Percentiles rank a stretch among this genome's conserved stretches.
Evolutionary conservation across 2,113 vertebrate genomes (phyloP).

Genomic region (Galemys pyrenaicus): DNA sequence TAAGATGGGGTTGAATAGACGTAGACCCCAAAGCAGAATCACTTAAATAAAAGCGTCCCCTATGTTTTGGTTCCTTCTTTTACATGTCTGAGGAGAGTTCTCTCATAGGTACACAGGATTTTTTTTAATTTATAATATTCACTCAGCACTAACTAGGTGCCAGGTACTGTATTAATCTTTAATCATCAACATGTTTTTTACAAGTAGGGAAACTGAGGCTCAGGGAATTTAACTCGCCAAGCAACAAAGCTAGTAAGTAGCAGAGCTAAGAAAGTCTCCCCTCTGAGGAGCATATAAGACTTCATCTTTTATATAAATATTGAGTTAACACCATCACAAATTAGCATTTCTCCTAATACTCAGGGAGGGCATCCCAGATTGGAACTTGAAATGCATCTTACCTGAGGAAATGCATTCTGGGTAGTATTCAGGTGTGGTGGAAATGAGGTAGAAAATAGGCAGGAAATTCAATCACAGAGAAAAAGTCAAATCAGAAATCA

Average conservation of each 20-base stretch:
- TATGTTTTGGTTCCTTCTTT: neutral
- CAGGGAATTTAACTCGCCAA: neutral
- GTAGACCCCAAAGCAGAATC: neutral
- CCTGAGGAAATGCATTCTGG: conserved; percentile 1
- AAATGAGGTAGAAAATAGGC: conserved; percentile 6
- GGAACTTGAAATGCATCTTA: conserved; percentile 24
- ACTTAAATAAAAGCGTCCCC: neutral
- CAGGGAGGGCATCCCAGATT: neutral
- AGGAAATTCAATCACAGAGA: conserved; percentile 31
- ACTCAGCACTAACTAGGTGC: neutral
- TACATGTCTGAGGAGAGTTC: neutral
- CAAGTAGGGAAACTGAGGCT: neutral
- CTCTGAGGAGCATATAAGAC: neutral
- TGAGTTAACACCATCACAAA: conserved; percentile 5
- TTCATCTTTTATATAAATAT: neutral
- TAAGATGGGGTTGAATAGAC: neutral
- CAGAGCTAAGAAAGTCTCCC: neutral
- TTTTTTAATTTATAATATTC: neutral
- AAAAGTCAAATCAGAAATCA: conserved; percentile 25
- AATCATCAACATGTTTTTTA: neutral
- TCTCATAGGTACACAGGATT: neutral
- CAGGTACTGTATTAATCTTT: neutral
- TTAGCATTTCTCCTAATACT: neutral
- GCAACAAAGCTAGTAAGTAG: neutral
- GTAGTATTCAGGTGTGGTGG: neutral